These are phyloP conservation scores for Labia minor DNA, from an alignment of 2,888 invertebrate genomes.

Conservation along the genomic window DNA sequence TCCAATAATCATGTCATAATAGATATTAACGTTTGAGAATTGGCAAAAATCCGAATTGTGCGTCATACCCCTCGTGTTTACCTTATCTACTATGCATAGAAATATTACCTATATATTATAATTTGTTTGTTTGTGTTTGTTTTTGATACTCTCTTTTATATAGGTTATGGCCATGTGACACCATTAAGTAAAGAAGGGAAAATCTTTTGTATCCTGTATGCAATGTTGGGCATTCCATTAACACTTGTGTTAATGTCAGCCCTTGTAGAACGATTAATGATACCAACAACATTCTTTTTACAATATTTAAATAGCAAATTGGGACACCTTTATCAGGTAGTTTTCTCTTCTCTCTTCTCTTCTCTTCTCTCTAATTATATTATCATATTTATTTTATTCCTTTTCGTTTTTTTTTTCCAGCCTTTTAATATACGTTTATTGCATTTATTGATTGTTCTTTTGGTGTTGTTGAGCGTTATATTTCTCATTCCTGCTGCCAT, in stretches of 20 bases:
- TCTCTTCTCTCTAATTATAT: too few relatives aligned
- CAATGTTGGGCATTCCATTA: conserved; percentile 73
- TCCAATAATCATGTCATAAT: too few relatives aligned
- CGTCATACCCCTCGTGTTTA: too few relatives aligned
- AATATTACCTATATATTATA: too few relatives aligned
- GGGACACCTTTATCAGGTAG: conserved; percentile 49
- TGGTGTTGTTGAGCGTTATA: conserved; percentile 46
- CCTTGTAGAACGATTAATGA: conserved; percentile 65
- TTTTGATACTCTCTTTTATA: too few relatives aligned
- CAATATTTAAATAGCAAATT: conserved; percentile 56
- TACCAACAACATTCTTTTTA: conserved; percentile 60
- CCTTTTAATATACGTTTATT: conserved; percentile 65
- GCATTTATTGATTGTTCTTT: conserved; percentile 55
- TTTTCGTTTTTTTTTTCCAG: conserved; percentile 31
- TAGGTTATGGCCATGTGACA: conserved; percentile 83
- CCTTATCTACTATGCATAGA: too few relatives aligned
- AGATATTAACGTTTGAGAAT: too few relatives aligned
- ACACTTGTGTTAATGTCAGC: conserved; percentile 74
- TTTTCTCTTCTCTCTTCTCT: too few relatives aligned
- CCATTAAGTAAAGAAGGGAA: conserved; percentile 77
- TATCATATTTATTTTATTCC: too few relatives aligned
- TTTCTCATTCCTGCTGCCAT: conserved; percentile 63
- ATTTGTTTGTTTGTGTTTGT: too few relatives aligned
- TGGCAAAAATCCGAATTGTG: too few relatives aligned
- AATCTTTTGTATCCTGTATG: conserved; percentile 78